phyloP scores from a whole-genome alignment of 2,888 invertebrate species.

The Operophtera brumata region DNA sequence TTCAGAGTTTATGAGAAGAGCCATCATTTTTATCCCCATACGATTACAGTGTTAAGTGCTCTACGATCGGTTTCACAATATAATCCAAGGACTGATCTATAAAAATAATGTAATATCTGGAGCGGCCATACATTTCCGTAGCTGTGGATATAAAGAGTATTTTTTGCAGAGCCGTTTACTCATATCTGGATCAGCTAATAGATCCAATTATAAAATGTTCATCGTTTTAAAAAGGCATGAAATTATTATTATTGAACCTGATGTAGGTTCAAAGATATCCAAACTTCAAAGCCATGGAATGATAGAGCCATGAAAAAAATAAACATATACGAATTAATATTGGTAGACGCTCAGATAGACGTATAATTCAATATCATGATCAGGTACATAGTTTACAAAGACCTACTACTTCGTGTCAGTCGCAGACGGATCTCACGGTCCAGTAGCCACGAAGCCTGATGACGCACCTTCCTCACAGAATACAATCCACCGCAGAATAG shows the following conservation, averaged over 20 bases:
- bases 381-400: no score
- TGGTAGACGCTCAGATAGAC: no score
- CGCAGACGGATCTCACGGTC: background rate
- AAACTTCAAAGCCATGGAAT: no score
- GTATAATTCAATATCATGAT: no score
- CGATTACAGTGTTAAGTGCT: constrained; percentile 46
- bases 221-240: no score
- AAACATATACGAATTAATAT: no score
- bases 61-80: constrained; percentile 42
- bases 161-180: background rate
- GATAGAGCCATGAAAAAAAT: no score
- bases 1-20: constrained; percentile 19
- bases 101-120: constrained; percentile 25
- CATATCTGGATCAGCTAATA: no score
- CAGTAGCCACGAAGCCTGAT: constrained; percentile 1
- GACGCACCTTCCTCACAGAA: constrained; percentile 6
- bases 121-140: constrained; percentile 11
- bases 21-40: constrained; percentile 38
- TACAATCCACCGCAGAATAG: background rate
- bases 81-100: constrained; percentile 44
- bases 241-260: no score
- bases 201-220: no score
- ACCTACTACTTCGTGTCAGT: background rate
- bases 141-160: constrained; percentile 12
- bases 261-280: no score